Percentiles rank a stretch among this genome's conserved stretches.
These are phyloP conservation scores for Rhagologus leucostigma DNA, from an alignment of 2,113 vertebrate species.

Conservation along the genomic window DNA sequence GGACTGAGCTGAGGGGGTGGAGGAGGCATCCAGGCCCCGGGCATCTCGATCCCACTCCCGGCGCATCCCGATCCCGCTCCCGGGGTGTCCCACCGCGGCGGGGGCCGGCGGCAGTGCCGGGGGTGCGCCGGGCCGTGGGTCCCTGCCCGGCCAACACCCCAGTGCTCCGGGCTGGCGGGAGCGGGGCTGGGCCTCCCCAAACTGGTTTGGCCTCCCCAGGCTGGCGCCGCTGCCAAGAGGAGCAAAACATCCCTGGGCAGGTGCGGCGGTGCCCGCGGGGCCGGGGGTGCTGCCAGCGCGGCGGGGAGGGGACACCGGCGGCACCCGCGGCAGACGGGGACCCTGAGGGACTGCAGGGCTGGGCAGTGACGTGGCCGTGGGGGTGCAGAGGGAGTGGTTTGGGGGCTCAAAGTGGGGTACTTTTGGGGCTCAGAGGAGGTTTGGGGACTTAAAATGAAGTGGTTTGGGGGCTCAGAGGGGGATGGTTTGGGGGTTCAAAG, in stretches of 20 bases:
- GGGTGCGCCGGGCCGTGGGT: neutral
- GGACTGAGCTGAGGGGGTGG: neutral
- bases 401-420: rapidly evolving
- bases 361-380: rapidly evolving
- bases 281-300: neutral
- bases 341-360: neutral
- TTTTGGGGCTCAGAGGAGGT: rapidly evolving
- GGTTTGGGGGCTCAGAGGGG: neutral
- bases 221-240: conserved; percentile 29
- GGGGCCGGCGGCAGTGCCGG: neutral
- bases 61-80: neutral
- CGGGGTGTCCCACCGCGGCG: rapidly evolving
- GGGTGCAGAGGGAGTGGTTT: rapidly evolving
- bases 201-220: conserved; percentile 49
- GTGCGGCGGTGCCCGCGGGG: neutral
- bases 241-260: neutral
- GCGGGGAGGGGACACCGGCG: neutral
- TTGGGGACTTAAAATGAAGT: rapidly evolving
- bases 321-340: rapidly evolving
- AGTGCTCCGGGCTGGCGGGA: neutral
- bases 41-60: neutral
- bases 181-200: neutral
- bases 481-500: rapidly evolving
- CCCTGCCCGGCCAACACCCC: neutral
- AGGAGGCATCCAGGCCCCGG: neutral